Percentiles rank a stretch among this genome's conserved stretches.
These are phyloP conservation scores for Archivesica marissinica DNA, from an alignment of 1,140 invertebrate genomes.

Conservation along the genomic window DNA sequence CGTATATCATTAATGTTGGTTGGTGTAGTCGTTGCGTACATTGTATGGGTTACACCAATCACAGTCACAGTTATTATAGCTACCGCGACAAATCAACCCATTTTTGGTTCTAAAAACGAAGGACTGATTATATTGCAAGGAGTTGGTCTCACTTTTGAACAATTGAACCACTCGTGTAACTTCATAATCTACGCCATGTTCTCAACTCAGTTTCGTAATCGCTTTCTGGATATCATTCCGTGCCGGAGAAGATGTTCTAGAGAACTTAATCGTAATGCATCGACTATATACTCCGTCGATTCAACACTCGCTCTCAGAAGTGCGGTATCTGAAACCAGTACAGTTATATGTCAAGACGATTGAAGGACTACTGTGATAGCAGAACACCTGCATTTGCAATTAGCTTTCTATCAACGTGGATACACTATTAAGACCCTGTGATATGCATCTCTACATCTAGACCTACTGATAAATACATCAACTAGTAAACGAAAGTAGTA, in stretches of 20 bases:
- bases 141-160: neutral
- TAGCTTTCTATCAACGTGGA: too few species aligned
- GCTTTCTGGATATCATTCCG: neutral
- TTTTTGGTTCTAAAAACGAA: neutral
- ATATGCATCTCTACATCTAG: too few species aligned
- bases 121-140: neutral
- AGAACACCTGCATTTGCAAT: too few species aligned
- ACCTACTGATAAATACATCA: too few species aligned
- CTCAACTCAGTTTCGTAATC: neutral
- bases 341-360: too few species aligned
- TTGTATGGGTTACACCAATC: conserved; percentile 32
- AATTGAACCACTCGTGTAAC: conserved; percentile 29
- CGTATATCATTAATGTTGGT: neutral
- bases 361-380: too few species aligned
- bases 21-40: neutral
- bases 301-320: too few species aligned
- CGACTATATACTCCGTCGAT: too few species aligned
- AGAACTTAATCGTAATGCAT: too few species aligned
- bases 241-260: neutral
- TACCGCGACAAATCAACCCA: conserved; percentile 6
- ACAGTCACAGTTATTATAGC: neutral
- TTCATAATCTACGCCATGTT: conserved; percentile 24
- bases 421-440: too few species aligned
- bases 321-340: too few species aligned
- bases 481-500: too few species aligned